A percentile compares a stretch with the other conserved stretches of the same genome.
Evolutionary conservation across 2,797 vertebrate genomes (phyloP).

Genomic region (Zalophus californianus): DNA sequence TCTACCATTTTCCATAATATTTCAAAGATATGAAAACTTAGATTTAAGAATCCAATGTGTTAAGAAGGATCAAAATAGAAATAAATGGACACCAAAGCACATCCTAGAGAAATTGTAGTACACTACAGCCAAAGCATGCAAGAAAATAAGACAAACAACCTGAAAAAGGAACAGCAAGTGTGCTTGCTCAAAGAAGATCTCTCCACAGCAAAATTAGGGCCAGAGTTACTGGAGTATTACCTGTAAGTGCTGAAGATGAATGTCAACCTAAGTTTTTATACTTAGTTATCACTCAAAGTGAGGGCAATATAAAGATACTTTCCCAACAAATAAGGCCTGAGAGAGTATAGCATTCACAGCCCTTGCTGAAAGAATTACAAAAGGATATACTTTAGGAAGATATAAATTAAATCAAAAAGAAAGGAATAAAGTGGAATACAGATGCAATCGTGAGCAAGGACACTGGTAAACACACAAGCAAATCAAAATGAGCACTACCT

Average conservation of each 20-base stretch:
- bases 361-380: not conserved
- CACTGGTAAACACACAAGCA: not conserved
- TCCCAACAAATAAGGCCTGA: not conserved
- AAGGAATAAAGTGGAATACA: not conserved
- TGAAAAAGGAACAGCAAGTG: not conserved
- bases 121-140: not conserved
- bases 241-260: not conserved
- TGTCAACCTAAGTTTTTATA: not conserved
- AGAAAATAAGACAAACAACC: not conserved
- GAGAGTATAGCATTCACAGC: not conserved
- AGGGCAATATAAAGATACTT: not conserved
- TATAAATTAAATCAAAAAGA: not conserved
- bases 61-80: not conserved
- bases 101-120: not conserved
- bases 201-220: not conserved
- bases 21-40: not conserved
- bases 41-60: not conserved
- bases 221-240: not conserved
- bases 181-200: not conserved
- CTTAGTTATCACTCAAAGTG: not conserved
- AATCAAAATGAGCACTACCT: not conserved
- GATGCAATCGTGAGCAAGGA: not conserved
- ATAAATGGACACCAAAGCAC: not conserved
- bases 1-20: not conserved
- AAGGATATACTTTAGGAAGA: not conserved